Evolutionary conservation across 2,888 invertebrate genomes (phyloP), one percentile per base, ranked within the genome.

Genomic region (Leptopilina syphax): DNA sequence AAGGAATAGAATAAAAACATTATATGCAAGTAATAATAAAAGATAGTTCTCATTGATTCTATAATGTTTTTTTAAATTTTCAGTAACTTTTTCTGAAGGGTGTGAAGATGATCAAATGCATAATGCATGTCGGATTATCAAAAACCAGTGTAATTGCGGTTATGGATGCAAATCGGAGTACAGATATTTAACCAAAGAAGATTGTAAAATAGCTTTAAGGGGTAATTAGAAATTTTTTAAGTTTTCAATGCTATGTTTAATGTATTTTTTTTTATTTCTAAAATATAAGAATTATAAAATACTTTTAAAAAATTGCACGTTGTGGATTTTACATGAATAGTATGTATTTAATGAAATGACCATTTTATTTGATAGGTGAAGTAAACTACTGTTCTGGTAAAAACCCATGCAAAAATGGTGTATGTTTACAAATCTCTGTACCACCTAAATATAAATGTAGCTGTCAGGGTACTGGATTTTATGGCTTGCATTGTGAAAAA

Each of bases 391-490:
- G 96, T 90, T 93, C 92, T 81, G 93, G 93, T 54, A 81, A 86
- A 18, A 92, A 92, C 85, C 96, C 96, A 0, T 96, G 96, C 88
- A 93, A 95, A 81, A 95, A 95, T 6, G 93, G 94, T 12, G 94
- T 93, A 18, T 96, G 96, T 90, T 94, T 94, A 68, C 96, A 96
- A 91, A 95, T 95, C 13, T 93, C 93, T 0, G 94, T 94, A 83
- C 93, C 94, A 4, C 95, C 95, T 0, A 95, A 95, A 10, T 96
- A 92, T 90, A 93, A 93, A 86, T 96, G 96, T 88, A 93, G 94
- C 85, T 96, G 96, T 88, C 95, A 95, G 86, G 95, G 95, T 78
- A 95, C 96, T n/a, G 96, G 96, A 68, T 96, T 92, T 89, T 95
- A 95, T 87, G 96, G 97, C 0, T 92, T 93, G 77, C 93, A 94